Evolutionary conservation across 2,888 invertebrate genomes (phyloP), one percentile per base, ranked within the genome.

Genomic region (Laothoe populi): DNA sequence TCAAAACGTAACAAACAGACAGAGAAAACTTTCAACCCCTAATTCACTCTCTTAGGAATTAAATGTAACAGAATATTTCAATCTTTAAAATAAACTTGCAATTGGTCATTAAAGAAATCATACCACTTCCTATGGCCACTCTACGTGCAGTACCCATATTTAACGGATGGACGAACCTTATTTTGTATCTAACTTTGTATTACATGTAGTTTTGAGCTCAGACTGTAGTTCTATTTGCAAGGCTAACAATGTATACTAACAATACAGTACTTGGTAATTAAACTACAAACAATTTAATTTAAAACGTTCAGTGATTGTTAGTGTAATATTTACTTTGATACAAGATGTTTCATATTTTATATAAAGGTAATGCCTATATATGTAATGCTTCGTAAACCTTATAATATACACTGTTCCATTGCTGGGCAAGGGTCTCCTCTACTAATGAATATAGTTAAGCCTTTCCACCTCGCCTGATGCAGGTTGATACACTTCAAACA

Each of bases 171-270:
- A 60, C 68, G 65, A 57, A 64, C 70, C 70, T 70, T 77, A 78
- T 80, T 76, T 75, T 75, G 73, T 74, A 64, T 68, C 64, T 71
- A 80, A 79, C 74, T 79, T 78, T 72, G 71, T 72, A 72, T 66
- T 65, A 68, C 59, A 66, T 45, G 40, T 69, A 75, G 72, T 76
- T 73, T 70, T 68, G 64, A 74, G 69, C 64, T 66, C 63, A 59
- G 48, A 65, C 70, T 66, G 71, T 66, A 68, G 67, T 69, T 70
- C 64, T 67, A 62, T 67, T 67, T 68, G 64, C 66, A 64, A 68
- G 60, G 48, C 61, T 68, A 69, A 69, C 63, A 60, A 65, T 67
- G 61, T 66, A 44, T 58, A 53, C 31, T 11, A 7, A 48, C 13
- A 48, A 48, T 46, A 49, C 19, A 35, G 16, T 35, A 35, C 31